Base-by-base conservation (phyloP, 64 coral and sea anemone species). In the Pachyseris speciosa region DNA sequence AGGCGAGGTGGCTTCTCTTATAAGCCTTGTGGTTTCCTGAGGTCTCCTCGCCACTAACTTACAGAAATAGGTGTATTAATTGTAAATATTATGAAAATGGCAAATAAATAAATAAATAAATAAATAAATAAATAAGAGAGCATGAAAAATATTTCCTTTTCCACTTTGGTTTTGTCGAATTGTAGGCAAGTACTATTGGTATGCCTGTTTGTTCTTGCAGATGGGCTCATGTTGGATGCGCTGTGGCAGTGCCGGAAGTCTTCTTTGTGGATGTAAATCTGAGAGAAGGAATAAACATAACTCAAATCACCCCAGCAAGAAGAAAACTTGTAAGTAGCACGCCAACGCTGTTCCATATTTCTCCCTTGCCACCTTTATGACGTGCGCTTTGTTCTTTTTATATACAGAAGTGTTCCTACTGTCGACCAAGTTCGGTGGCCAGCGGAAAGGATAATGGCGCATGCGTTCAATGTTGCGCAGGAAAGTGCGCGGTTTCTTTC, bases 151-250 rank as follows among this genome's bases (percentile, higher is more conserved):
- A n/a, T n/a, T n/a, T n/a, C n/a, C n/a, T n/a, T n/a, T n/a, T n/a
- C n/a, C n/a, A n/a, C n/a, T n/a, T n/a, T n/a, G n/a, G n/a, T n/a
- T n/a, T n/a, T n/a, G n/a, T n/a, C n/a, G n/a, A n/a, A n/a, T n/a
- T n/a, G n/a, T n/a, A n/a, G n/a, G 13, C 41, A 22, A 68, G 28
- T 51, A 15, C 58, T 22, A 36, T 75, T 41, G 33, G 27, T 66
- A 15, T 60, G 24, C n/a, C 27, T 51, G 3, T 69, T 50, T 2
- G 22, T 22, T 67, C 8, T 43, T 30, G 8, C 19, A 96, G 95
- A 63, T 96, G 95, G 95, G 86, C 78, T 39, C 95, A 96, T 26
- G 65, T 96, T 85, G 95, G 90, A 8, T 96, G 95, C 66, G 95
- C 95, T 28, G 38, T 96, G 32, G 80, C 90, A 24, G 64, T 96